Evolutionary conservation across 1,140 invertebrate genomes (phyloP).

Genomic region (Aphelenchoides avenae): DNA sequence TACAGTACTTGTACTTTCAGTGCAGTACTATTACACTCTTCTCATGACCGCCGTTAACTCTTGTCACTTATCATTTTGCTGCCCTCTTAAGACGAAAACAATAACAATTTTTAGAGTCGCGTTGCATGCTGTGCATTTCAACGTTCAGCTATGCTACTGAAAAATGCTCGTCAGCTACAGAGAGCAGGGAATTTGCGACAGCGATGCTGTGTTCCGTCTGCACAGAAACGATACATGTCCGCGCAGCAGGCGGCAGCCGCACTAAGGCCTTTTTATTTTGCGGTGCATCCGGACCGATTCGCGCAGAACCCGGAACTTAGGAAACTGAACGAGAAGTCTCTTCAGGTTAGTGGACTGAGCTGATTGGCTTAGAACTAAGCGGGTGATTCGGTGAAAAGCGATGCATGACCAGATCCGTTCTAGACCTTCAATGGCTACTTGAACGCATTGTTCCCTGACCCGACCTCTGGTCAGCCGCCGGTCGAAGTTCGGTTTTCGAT

Average conservation of each 20-base stretch:
- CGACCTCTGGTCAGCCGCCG: slow-evolving; percentile 15
- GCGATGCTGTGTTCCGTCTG: too few species aligned
- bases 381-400: too few species aligned
- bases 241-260: slow-evolving; percentile 79
- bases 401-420: not conserved
- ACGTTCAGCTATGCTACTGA: too few species aligned
- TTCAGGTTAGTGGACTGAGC: slow-evolving; percentile 28
- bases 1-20: too few species aligned
- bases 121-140: too few species aligned
- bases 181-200: too few species aligned
- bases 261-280: slow-evolving; percentile 85
- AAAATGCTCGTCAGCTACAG: too few species aligned
- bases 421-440: slow-evolving; percentile 72
- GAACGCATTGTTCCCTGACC: slow-evolving; percentile 39
- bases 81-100: too few species aligned
- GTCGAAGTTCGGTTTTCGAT: slow-evolving; percentile 35
- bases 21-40: too few species aligned
- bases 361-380: slow-evolving; percentile 23
- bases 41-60: too few species aligned
- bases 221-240: slow-evolving; percentile 16
- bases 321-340: slow-evolving; percentile 63
- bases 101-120: too few species aligned
- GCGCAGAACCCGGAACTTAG: slow-evolving; percentile 80
- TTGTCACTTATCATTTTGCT: too few species aligned
- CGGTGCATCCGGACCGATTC: slow-evolving; percentile 89